phyloP scores from a whole-genome alignment of 2,888 invertebrate species.

The Pyralis farinalis region DNA sequence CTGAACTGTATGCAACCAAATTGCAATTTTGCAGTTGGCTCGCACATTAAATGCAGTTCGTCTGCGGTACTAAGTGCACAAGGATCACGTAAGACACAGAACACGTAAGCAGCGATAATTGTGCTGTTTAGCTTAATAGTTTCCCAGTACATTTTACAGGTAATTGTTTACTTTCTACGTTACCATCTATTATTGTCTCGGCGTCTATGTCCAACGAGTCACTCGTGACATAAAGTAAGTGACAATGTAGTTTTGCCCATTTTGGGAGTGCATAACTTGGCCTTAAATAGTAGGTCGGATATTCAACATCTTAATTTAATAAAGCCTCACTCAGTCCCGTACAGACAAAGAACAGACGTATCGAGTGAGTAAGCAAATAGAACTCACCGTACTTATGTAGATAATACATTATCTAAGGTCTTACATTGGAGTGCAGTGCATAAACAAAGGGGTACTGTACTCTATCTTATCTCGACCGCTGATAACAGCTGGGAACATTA shows the following conservation, averaged over 20 bases:
- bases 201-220: background rate
- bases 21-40: no score
- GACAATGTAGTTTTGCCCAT: background rate
- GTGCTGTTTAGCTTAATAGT: no score
- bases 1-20: no score
- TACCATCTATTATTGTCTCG: background rate
- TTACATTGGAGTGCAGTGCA: conserved; percentile 57
- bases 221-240: no score
- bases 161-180: background rate
- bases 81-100: no score
- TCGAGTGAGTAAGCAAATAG: conserved; percentile 54
- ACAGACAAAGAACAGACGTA: conserved; percentile 47
- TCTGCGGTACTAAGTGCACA: no score
- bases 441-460: conserved; percentile 69
- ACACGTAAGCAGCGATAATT: no score
- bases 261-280: background rate
- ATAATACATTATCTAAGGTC: conserved; percentile 65
- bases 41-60: no score
- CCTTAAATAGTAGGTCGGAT: background rate
- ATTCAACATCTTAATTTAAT: background rate
- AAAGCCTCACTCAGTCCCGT: conserved; percentile 3
- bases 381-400: conserved; percentile 45
- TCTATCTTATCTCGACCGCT: conserved; percentile 63
- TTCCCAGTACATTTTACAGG: no score
- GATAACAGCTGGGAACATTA: conserved; percentile 60